Evolutionary conservation across 2,888 invertebrate genomes (phyloP).

Genomic region (Heteromurus nitidus): DNA sequence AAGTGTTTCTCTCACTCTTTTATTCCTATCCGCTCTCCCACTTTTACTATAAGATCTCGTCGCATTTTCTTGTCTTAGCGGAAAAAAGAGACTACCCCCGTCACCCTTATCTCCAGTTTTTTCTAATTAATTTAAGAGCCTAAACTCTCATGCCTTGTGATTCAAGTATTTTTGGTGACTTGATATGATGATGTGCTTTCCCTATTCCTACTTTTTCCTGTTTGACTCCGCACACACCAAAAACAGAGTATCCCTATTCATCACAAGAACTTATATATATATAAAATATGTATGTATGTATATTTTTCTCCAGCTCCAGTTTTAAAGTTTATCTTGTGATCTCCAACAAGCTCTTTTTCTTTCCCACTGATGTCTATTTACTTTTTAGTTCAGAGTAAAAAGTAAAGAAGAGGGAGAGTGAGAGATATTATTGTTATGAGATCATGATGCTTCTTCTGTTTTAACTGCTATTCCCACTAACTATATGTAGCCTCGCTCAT

Average conservation of each 20-base stretch:
- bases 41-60: too few relatives aligned
- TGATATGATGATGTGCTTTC: constrained; percentile 2
- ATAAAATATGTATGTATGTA: not conserved
- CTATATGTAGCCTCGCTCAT: too few relatives aligned
- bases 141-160: constrained; percentile 35
- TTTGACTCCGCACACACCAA: too few relatives aligned
- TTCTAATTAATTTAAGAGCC: constrained; percentile 74
- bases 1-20: not conserved
- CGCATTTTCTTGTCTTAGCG: constrained; percentile 3
- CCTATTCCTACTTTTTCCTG: too few relatives aligned
- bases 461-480: constrained; percentile 33
- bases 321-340: constrained; percentile 61
- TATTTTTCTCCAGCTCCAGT: constrained; percentile 21
- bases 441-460: constrained; percentile 38
- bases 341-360: constrained; percentile 14
- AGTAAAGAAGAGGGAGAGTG: constrained; percentile 55
- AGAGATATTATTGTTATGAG: constrained; percentile 63
- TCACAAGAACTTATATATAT: not conserved
- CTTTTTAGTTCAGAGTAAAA: too few relatives aligned
- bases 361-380: constrained; percentile 45
- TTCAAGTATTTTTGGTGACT: not conserved
- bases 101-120: constrained; percentile 72
- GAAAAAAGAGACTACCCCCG: constrained; percentile 43
- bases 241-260: too few relatives aligned
- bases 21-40: not conserved